Base-by-base conservation (phyloP, 2,888 invertebrate genomes). In the Polymixis flavicincta region DNA sequence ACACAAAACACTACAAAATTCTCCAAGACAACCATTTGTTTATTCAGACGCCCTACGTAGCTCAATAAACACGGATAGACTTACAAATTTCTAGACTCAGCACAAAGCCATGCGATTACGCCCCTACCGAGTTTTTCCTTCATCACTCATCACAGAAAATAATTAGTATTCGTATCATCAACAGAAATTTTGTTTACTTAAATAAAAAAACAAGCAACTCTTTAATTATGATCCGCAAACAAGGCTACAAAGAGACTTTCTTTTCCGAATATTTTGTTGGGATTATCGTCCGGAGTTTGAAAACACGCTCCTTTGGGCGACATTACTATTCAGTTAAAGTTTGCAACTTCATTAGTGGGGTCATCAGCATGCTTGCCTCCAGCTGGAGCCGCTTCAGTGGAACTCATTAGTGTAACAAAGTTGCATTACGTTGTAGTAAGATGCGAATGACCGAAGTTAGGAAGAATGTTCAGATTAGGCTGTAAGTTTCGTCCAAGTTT, bases 381-480 rank as follows among this genome's bases (percentile, higher is more conserved):
- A 75, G 45, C 67, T 68, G 76, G 60, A 80, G 70, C 73, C 32
- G 75, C 71, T 71, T 52, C 72, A 48, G 67, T 55, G 37, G 65
- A 85, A 78, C 73, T 85, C 85, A 75, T 86, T 86, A 83, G 85
- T 70, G 59, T 70, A 73, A 85, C 76, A 78, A 77, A 80, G 75
- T 85, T 85, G 82, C 85, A 85, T 85, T 87, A 80, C 71, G 75
- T 72, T 79, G 66, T 86, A 74, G 71, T 76, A 64, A 72, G 70
- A 82, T 68, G 76, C 45, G 83, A 87, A 87, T 85, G 74, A 72
- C 61, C 55, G 22, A 86, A 87, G 80, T 87, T 87, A 48, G 25
- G 64, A 85, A 86, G 82, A 85, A 71, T 85, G 82, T 78, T 78
- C 65, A 74, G 79, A 85, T 86, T 86, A 76, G 85, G 73, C 68